Conservation (phyloP, 2,113 vertebrate species). For the Ahaetulla prasina region DNA sequence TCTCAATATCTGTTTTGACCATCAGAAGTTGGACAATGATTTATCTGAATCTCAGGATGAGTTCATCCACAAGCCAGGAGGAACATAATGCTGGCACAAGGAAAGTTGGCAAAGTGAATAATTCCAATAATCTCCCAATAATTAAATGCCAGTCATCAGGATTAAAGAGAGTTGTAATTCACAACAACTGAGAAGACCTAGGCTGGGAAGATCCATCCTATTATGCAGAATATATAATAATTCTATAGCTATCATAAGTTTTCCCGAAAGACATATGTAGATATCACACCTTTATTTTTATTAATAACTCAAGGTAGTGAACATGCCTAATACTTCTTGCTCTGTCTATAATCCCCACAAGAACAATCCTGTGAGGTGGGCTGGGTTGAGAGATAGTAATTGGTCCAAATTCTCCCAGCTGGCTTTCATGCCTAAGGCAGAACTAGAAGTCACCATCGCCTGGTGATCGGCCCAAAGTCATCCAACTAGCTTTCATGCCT, state of each 20-base stretch:
- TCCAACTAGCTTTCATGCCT: neutral
- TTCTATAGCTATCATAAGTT: neutral
- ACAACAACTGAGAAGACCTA: too few relatives aligned
- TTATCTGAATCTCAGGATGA: neutral
- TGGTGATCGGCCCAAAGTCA: neutral
- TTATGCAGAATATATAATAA: neutral
- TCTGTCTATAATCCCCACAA: too few relatives aligned
- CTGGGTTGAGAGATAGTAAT: too few relatives aligned
- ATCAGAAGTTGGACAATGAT: neutral
- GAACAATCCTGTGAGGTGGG: too few relatives aligned
- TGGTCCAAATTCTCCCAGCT: too few relatives aligned
- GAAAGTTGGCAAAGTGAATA: neutral
- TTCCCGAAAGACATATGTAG: too few relatives aligned
- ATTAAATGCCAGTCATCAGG: neutral
- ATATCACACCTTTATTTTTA: too few relatives aligned
- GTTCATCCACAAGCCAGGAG: neutral
- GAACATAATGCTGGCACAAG: neutral
- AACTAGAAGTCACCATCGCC: too few relatives aligned
- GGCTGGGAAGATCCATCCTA: neutral
- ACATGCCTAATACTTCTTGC: too few relatives aligned
- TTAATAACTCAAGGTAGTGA: too few relatives aligned
- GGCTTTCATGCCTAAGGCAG: too few relatives aligned
- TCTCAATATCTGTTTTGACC: neutral
- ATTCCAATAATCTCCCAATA: neutral
- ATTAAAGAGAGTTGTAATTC: neutral